Percentiles rank a stretch among this genome's conserved stretches.
These are phyloP conservation scores for Mythimna pallens DNA, from an alignment of 2,888 invertebrate genomes.

Conservation along the genomic window DNA sequence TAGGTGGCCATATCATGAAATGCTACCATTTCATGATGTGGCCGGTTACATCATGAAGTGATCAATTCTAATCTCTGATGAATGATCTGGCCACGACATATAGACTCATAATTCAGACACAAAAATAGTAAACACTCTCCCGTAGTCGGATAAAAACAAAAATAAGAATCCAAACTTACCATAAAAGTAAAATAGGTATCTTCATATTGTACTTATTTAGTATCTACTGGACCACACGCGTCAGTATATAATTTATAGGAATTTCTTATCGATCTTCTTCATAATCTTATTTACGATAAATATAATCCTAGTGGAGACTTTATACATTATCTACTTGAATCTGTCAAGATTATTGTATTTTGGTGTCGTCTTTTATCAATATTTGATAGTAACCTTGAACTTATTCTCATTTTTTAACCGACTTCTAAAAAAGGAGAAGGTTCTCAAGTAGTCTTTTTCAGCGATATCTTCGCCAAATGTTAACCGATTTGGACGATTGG, in stretches of 20 bases:
- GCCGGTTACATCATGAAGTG: too few relatives aligned
- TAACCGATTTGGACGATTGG: too few relatives aligned
- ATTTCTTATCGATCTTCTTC: conserved; percentile 11
- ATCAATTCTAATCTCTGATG: too few relatives aligned
- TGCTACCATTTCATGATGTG: too few relatives aligned
- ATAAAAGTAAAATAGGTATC: conserved; percentile 27
- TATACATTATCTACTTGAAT: conserved; percentile 20
- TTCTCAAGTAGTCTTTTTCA: too few relatives aligned
- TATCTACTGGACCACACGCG: conserved; percentile 22
- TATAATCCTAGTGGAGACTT: conserved; percentile 1
- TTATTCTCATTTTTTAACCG: neutral
- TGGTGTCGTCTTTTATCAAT: conserved; percentile 14
- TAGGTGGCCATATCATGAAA: too few relatives aligned
- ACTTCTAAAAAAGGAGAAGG: too few relatives aligned
- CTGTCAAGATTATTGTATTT: conserved; percentile 42
- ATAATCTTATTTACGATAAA: conserved; percentile 8
- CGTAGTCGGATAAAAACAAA: neutral
- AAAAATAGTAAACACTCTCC: too few relatives aligned
- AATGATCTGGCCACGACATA: too few relatives aligned
- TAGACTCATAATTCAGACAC: too few relatives aligned
- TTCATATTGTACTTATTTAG: conserved; percentile 27
- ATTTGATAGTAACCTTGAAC: neutral
- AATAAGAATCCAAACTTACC: conserved; percentile 32
- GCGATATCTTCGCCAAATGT: too few relatives aligned
- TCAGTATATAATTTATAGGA: conserved; percentile 20